Conservation (phyloP, 1,140 invertebrate genomes). For the Macrocentrus cingulum region DNA sequence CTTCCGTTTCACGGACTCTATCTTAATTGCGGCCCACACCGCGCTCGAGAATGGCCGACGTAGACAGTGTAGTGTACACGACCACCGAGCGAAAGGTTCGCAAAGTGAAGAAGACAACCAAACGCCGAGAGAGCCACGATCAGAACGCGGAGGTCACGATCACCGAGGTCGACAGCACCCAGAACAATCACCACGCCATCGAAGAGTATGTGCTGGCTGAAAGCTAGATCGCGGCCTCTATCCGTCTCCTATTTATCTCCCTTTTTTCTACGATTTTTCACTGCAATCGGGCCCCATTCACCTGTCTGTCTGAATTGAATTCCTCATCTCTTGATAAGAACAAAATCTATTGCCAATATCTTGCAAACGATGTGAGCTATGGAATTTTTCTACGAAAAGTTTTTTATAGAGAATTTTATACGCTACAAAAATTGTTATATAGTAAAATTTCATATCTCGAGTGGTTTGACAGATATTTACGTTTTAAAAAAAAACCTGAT, state of each 20-base stretch:
- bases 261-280: conserved; percentile 7
- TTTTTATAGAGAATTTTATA: no score
- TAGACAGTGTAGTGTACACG: conserved; percentile 81
- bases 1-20: neutral
- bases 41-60: conserved; percentile 71
- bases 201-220: conserved; percentile 80
- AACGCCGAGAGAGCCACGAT: conserved; percentile 74
- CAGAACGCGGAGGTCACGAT: conserved; percentile 74
- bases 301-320: no score
- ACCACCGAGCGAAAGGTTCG: conserved; percentile 82
- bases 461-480: no score
- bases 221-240: conserved; percentile 31
- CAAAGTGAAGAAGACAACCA: conserved; percentile 85
- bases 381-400: no score
- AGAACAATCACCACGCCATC: conserved; percentile 63
- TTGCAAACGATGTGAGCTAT: no score
- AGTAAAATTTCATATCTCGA: no score
- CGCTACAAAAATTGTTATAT: no score
- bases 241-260: conserved; percentile 11
- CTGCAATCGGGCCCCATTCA: conserved; percentile 5
- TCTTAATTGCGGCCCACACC: neutral
- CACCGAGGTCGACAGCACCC: conserved; percentile 77
- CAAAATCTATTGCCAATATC: no score
- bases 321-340: no score
- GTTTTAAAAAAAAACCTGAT: no score